phyloP scores from a whole-genome alignment of 2,113 vertebrate genomes.

The Rhinichthys klamathensis region DNA sequence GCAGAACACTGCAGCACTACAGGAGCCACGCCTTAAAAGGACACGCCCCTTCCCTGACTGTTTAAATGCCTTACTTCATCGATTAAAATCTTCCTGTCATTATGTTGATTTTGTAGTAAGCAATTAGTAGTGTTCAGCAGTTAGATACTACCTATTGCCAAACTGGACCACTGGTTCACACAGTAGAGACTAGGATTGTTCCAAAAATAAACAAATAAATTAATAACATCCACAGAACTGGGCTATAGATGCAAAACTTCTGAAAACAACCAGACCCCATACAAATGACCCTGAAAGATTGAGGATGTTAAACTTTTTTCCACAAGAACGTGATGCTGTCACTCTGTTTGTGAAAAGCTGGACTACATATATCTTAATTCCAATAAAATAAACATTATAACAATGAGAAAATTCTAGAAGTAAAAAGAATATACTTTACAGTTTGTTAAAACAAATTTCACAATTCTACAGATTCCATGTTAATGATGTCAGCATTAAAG shows the following conservation, averaged over 20 bases:
- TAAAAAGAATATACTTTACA: no score
- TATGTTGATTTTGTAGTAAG: not conserved
- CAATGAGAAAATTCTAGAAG: no score
- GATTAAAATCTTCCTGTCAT: not conserved
- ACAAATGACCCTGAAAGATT: not conserved
- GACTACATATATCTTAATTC: not conserved
- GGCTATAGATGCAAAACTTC: constrained; percentile 2
- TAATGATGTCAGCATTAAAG: no score
- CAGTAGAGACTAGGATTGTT: no score
- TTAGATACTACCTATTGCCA: not conserved
- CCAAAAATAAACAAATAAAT: no score
- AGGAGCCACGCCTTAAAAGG: constrained; percentile 63
- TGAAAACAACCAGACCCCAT: not conserved
- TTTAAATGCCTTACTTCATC: not conserved
- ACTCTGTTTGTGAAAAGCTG: not conserved
- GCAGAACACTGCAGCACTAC: constrained; percentile 50
- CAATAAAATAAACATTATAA: no score
- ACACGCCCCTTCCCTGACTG: constrained; percentile 7
- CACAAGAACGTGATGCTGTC: not conserved
- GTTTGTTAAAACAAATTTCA: no score
- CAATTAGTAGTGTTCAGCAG: not conserved
- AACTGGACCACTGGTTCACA: not conserved
- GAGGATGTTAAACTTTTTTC: not conserved
- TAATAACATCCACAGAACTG: not conserved
- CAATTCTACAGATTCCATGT: no score